Percentiles rank a stretch among this genome's conserved stretches.
Evolutionary conservation across 2,113 vertebrate genomes (phyloP).

Genomic region (Amblyornis subalaris): DNA sequence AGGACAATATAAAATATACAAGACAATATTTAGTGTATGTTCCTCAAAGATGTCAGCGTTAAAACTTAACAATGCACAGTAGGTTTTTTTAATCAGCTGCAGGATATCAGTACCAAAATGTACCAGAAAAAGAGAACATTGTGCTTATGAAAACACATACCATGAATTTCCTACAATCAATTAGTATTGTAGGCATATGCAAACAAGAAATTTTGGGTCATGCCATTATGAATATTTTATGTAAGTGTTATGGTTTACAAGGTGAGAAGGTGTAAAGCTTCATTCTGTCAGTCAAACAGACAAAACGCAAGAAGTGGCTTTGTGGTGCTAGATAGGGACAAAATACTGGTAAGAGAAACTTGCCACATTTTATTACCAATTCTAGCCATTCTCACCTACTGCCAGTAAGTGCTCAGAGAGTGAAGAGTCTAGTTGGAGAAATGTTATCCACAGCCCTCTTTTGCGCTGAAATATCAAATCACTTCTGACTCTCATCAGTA

Average conservation of each 20-base stretch:
- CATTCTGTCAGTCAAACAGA: background rate
- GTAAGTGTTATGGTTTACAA: background rate
- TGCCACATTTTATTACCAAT: background rate
- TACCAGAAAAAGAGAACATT: background rate
- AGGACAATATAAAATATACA: slow-evolving; percentile 62
- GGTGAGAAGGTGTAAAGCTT: background rate
- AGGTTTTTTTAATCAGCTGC: slow-evolving; percentile 18
- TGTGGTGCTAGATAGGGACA: background rate
- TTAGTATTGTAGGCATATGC: background rate
- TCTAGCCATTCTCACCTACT: background rate
- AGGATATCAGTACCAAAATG: background rate
- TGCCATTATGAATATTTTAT: background rate
- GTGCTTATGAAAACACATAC: background rate
- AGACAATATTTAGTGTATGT: slow-evolving; percentile 62
- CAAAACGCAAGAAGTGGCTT: background rate
- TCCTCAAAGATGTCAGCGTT: slow-evolving; percentile 44
- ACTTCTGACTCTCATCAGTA: background rate
- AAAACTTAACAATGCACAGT: slow-evolving; percentile 10
- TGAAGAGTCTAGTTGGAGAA: background rate
- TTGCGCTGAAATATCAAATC: background rate
- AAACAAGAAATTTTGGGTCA: slow-evolving; percentile 2
- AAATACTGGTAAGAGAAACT: background rate
- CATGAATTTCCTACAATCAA: background rate
- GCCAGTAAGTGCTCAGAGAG: background rate
- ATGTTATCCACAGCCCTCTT: background rate